Evolutionary conservation across 2,888 invertebrate species (phyloP), one percentile per base, ranked within the genome.

Genomic region (Tolmerus cingulatus): DNA sequence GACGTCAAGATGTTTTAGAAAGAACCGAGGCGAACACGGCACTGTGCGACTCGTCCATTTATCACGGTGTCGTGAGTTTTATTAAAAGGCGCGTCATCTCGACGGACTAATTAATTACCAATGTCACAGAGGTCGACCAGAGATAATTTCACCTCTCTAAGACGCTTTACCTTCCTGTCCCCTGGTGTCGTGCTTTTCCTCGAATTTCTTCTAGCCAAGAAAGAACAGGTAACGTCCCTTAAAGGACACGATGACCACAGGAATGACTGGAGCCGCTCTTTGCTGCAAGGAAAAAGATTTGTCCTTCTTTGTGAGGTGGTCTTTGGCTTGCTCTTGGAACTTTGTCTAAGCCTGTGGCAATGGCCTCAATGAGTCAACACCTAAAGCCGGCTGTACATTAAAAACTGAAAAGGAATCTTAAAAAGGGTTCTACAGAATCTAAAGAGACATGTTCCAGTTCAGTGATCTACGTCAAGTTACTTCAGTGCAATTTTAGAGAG

Each of bases 21-120:
- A 19, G 40, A 76, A n/a, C 27, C 14, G 16, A 76, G 1, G 37
- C 34, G 66, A 66, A 27, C 66, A 66, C 66, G 66, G 14, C 76
- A 19, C 40, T 40, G 8, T n/a, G 76, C n/a, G 37, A 19, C 76
- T 40, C 40, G 19, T 12, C 19, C 76, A 76, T 76, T 76, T 76
- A 40, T 76, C 76, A 76, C 19, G 9, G 34, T 30, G 76, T n/a
- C 34, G 9, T 34, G 76, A 76, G 40, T 76, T 34, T 76, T 76
- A 76, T 76, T 37, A 76, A 76, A 51, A 76, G 76, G 76, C 76
- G 40, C 37, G 76, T 37, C 76, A 76, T 76, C 76, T 76, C 37
- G 37, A 14, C 76, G 27, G 40, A 8, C n/a, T 76, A 76, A 76
- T 76, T 76, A 76, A 76, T 76, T 76, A 76, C 34, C 76, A n/a